Evolutionary conservation across 1,140 invertebrate genomes (phyloP), one percentile per base, ranked within the genome.

Genomic region (Araneus ventricosus): DNA sequence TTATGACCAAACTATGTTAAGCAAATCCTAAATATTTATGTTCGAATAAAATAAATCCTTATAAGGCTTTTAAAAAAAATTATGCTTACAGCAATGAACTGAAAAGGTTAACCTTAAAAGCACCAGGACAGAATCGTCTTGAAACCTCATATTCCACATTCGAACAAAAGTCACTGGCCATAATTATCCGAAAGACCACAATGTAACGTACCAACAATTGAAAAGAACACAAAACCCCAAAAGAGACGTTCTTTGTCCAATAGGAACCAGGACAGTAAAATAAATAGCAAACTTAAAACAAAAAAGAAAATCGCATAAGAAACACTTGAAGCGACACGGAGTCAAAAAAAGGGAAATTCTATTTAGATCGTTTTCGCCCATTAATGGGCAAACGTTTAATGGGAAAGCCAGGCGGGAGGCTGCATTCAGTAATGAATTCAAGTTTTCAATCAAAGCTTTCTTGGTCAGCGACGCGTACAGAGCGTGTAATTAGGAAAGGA

Each of bases 401-500:
- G 89, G 86, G 57, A 88, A 90, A 82, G 89, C 79, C 79, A 39
- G 57, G 87, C 37, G 67, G 88, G 67, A 89, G 52, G 20, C 52
- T 30, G 79, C 75, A 34, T 39, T 70, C 61, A 59, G 90, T 92
- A 85, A 92, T 92, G 90, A 92, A 92, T 92, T 92, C 90, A 92
- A 92, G 80, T 92, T 92, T 92, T 92, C 90, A 92, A 92, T 92
- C 90, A 92, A 75, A 92, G 82, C 82, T 70, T 61, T 84, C 79
- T 80, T 86, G 90, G 79, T 85, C 90, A 86, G 22, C 39, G 41
- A 82, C 80, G 90, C 90, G 90, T 92, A 41, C 39, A 86, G 61
- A 52, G 59, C 90, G 82, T 92, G 90, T 92, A 92, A 92, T 92
- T 92, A 92, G 90, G 61, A 92, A 75, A 92, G 90, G 79, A 91